Conservation (phyloP, 2,888 invertebrate genomes). For the Ethmia dodecea region DNA sequence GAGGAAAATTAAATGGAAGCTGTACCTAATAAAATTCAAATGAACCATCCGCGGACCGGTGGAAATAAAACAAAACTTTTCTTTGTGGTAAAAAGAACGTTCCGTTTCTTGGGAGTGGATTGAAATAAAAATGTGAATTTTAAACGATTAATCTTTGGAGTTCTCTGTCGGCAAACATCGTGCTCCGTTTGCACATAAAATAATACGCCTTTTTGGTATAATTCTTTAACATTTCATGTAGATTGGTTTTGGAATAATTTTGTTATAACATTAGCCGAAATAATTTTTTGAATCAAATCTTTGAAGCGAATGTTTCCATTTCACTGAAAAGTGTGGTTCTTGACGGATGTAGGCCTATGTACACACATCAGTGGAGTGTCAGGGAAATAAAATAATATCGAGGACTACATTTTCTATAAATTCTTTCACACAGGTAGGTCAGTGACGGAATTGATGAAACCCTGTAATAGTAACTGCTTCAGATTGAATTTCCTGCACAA, state of each 20-base stretch:
- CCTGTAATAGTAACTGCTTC: too few relatives aligned
- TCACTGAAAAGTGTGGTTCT: too few relatives aligned
- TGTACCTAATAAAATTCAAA: constrained; percentile 24
- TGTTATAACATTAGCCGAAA: too few relatives aligned
- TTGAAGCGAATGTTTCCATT: background rate
- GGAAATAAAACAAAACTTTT: constrained; percentile 12
- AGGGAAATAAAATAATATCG: background rate
- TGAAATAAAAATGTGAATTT: constrained; percentile 52
- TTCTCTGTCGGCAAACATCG: constrained; percentile 7
- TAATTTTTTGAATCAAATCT: background rate
- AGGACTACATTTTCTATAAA: background rate
- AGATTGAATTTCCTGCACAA: too few relatives aligned
- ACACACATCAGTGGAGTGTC: background rate
- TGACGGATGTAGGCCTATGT: too few relatives aligned
- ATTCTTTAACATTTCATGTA: constrained; percentile 38
- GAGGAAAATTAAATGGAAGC: constrained; percentile 17
- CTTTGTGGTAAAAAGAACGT: constrained; percentile 8
- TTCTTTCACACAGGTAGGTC: background rate
- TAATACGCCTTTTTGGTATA: constrained; percentile 31
- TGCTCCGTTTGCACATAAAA: constrained; percentile 33
- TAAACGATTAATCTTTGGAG: constrained; percentile 67
- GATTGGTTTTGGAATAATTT: too few relatives aligned
- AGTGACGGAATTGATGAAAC: too few relatives aligned
- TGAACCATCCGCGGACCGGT: constrained; percentile 17
- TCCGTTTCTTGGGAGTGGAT: constrained; percentile 5